Percentiles rank a stretch among this genome's conserved stretches.
Evolutionary conservation across 2,888 invertebrate species (phyloP).

Genomic region (Drosophila atroscutellata): DNA sequence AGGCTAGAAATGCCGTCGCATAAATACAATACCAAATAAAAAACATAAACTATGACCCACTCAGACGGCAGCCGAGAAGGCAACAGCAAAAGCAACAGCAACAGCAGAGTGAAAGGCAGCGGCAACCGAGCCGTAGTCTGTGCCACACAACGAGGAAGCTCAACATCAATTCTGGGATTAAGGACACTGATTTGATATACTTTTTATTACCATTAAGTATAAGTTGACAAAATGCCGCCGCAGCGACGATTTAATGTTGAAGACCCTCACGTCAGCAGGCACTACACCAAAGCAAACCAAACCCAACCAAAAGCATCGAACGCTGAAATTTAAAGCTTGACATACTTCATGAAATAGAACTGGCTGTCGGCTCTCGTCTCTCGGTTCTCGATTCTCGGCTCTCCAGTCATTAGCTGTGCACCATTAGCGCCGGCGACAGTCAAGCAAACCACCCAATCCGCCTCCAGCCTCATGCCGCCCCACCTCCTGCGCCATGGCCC

Average conservation of each 20-base stretch:
- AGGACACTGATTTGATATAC: constrained; percentile 83
- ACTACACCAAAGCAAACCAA: constrained; percentile 4
- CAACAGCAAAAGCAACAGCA: constrained; percentile 4
- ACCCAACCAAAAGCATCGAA: constrained; percentile 36
- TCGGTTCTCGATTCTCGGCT: constrained; percentile 21
- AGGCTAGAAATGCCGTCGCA: constrained; percentile 74
- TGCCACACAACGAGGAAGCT: constrained; percentile 59
- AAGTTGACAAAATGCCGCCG: constrained; percentile 69
- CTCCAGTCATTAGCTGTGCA: constrained; percentile 80
- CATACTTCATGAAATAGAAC: constrained; percentile 41
- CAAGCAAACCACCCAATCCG: constrained; percentile 28
- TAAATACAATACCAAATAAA: constrained; percentile 67
- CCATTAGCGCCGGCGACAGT: constrained; percentile 79
- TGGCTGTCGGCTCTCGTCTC: constrained; percentile 44
- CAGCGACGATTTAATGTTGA: constrained; percentile 61
- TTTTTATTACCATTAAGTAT: constrained; percentile 81
- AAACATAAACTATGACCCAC: constrained; percentile 53
- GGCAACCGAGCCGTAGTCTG: constrained; percentile 18
- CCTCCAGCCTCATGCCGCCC: constrained; percentile 8
- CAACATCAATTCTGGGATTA: constrained; percentile 82
- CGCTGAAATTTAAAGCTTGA: constrained; percentile 71
- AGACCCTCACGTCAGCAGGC: not conserved
- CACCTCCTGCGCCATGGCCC: constrained; percentile 36
- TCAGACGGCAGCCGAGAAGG: constrained; percentile 16
- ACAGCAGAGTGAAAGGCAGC: not conserved